phyloP scores from a whole-genome alignment of 1,140 invertebrate genomes.

The Bombus confusus region DNA sequence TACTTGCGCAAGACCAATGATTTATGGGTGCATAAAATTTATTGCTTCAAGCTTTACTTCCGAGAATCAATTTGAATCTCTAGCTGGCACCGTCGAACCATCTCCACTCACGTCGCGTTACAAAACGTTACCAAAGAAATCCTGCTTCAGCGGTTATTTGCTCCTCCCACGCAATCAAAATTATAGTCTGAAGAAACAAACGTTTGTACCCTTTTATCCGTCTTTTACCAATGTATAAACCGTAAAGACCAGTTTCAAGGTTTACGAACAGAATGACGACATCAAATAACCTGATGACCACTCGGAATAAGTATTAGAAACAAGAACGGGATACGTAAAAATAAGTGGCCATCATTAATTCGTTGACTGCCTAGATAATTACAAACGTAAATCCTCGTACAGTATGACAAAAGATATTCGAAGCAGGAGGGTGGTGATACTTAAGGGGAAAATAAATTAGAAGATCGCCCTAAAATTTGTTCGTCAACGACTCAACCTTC shows the following conservation, averaged over 20 bases:
- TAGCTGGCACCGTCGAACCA: neutral
- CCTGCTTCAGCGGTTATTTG: neutral
- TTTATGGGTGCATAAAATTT: conserved; percentile 9
- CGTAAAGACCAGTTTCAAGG: neutral
- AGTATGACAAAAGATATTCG: no score
- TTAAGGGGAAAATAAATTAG: neutral
- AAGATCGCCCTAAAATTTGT: neutral
- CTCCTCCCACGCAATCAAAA: neutral
- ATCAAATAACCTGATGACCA: neutral
- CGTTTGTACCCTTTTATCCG: neutral
- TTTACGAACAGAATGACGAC: neutral
- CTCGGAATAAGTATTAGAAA: no score
- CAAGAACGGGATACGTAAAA: neutral
- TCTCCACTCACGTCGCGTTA: neutral
- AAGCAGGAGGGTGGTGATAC: no score
- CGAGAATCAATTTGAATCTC: conserved; percentile 15
- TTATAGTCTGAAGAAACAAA: neutral
- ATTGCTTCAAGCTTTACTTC: neutral
- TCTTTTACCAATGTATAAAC: neutral
- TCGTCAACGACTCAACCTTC: no score
- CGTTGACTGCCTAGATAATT: neutral
- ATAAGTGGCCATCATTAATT: neutral
- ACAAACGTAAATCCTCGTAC: neutral
- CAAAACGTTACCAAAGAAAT: neutral
- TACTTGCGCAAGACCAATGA: neutral